Evolutionary conservation across 2,113 vertebrate genomes (phyloP), one percentile per base, ranked within the genome.

Genomic region (Prionailurus viverrinus): DNA sequence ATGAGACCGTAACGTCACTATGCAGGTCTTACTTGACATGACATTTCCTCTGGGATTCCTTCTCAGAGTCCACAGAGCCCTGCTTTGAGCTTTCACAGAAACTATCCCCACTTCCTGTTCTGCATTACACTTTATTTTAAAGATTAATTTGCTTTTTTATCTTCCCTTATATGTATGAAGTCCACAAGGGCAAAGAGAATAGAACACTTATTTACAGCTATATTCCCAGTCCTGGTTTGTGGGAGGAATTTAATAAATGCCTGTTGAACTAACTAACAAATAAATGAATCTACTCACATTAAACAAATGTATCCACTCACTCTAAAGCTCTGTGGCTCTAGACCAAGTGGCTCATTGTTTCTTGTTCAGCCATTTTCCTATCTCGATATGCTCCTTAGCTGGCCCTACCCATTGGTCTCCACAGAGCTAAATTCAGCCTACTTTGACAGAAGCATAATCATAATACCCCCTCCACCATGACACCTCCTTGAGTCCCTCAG

Each of bases 181-280:
- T 71, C 39, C 63, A 31, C 29, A 87, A 53, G 14, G 19, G 7
- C n/a, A 73, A 27, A 78, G 45, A 41, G n/a, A 92, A 81, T 36
- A 9, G n/a, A n/a, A 92, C 78, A 89, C 5, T 39, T 68, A 61
- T 41, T 92, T 84, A 66, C 51, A 61, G 53, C 89, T 97, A 41
- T 82, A 89, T 58, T 83, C 41, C 66, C 53, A 82, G 36, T 53
- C 45, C 31, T 86, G 31, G 8, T 1, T 13, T 18, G 12, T 89
- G 36, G 31, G 45, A 94, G 2, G 8, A 86, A 58, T 78, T 92
- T 92, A 36, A 85, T n/a, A 81, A 51, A 58, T 1, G 4, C 92
- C 36, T 94, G 12, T 92, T 1, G 1, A 76, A 92, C 81, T 89
- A 76, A 92, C 45, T 69, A 90, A 92, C 27, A 92, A 89, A 85